Percentiles rank a stretch among this genome's conserved stretches.
Evolutionary conservation across 2,888 invertebrate genomes (phyloP).

Genomic region (Eupithecia exiguata): DNA sequence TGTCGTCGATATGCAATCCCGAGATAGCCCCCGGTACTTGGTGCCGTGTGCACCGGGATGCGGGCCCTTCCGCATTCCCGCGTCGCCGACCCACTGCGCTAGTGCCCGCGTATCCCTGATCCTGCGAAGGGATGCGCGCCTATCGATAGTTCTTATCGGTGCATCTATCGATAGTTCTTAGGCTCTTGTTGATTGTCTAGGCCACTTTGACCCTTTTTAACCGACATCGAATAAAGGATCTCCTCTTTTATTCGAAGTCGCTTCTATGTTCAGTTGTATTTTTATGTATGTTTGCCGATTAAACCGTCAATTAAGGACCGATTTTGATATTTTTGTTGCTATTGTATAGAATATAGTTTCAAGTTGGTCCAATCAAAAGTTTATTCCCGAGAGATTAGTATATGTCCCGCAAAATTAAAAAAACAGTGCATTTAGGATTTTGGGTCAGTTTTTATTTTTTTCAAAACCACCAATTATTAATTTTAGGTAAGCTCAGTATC

Average conservation of each 20-base stretch:
- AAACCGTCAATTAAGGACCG: no score
- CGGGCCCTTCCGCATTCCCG: slow-evolving; percentile 77
- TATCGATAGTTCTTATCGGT: slow-evolving; percentile 23
- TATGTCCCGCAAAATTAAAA: no score
- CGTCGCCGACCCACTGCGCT: slow-evolving; percentile 81
- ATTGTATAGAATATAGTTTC: no score
- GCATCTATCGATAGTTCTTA: background rate
- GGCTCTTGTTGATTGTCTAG: background rate
- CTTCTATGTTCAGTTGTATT: no score
- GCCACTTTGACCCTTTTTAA: background rate
- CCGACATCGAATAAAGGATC: no score
- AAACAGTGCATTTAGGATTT: background rate
- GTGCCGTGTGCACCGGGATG: slow-evolving; percentile 56
- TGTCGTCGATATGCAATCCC: slow-evolving; percentile 25
- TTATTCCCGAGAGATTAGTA: no score
- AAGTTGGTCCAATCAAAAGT: no score
- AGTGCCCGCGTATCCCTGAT: slow-evolving; percentile 81
- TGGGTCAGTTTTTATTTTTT: background rate
- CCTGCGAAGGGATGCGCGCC: slow-evolving; percentile 61
- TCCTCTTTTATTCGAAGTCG: no score
- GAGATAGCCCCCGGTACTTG: slow-evolving; percentile 46
- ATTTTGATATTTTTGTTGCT: no score
- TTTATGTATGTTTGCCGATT: no score
- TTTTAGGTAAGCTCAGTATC: no score
- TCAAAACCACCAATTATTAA: background rate